Percentiles rank a stretch among this genome's conserved stretches.
Conservation (phyloP, 2,888 invertebrate species). For the Eudasyphora cyanicolor region DNA sequence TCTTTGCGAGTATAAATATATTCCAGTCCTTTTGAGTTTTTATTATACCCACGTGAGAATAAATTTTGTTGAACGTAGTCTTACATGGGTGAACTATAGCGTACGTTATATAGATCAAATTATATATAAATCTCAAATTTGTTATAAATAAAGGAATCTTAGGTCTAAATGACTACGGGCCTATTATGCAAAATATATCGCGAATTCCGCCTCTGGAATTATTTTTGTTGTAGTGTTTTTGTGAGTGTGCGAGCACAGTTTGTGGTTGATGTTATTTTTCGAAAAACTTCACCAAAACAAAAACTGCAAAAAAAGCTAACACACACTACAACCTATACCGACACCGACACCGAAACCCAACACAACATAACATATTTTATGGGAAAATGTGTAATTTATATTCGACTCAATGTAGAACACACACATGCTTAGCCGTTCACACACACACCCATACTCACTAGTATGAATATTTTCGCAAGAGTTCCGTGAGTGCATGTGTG, state of each 20-base stretch:
- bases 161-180: too few species aligned
- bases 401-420: slow-evolving; percentile 24
- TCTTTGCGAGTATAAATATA: too few species aligned
- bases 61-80: too few species aligned
- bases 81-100: too few species aligned
- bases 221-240: too few species aligned
- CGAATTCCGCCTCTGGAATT: not conserved
- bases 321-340: too few species aligned
- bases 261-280: slow-evolving; percentile 28
- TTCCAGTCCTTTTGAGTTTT: too few species aligned
- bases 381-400: slow-evolving; percentile 58
- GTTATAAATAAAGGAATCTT: too few species aligned
- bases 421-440: too few species aligned
- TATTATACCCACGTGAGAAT: too few species aligned
- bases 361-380: slow-evolving; percentile 42
- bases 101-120: too few species aligned
- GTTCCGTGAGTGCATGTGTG: not conserved
- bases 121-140: too few species aligned
- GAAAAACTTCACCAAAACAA: slow-evolving; percentile 22
- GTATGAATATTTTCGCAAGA: not conserved
- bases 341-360: slow-evolving; percentile 6
- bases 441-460: not conserved
- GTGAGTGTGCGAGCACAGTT: not conserved
- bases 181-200: not conserved
- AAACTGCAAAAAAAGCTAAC: slow-evolving; percentile 14